Evolutionary conservation across 2,888 invertebrate species (phyloP).

Genomic region (Fragum whitleyi): DNA sequence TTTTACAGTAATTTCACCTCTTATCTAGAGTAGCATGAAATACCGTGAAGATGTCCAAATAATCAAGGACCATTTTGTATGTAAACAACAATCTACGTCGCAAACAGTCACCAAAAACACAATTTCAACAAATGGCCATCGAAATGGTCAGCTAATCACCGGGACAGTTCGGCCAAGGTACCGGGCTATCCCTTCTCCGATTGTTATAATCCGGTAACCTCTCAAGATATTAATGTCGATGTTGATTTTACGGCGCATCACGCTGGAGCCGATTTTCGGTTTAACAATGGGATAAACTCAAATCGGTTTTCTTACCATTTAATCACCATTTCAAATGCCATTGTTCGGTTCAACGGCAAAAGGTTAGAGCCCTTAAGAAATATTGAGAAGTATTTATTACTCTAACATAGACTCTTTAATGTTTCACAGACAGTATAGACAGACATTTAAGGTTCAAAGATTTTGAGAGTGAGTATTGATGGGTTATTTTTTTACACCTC

Average conservation of each 20-base stretch:
- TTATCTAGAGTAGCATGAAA: constrained; percentile 5
- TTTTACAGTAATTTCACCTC: constrained; percentile 7
- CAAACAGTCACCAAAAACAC: constrained; percentile 8
- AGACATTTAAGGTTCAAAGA: too few relatives aligned
- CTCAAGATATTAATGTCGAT: constrained; percentile 16
- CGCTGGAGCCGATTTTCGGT: constrained; percentile 8
- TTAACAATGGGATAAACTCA: constrained; percentile 45
- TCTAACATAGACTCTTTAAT: background rate
- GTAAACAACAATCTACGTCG: constrained; percentile 1
- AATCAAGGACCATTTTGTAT: constrained; percentile 9
- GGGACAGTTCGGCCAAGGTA: constrained; percentile 5
- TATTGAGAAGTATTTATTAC: constrained; percentile 4
- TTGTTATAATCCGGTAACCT: constrained; percentile 8
- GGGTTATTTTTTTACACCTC: too few relatives aligned
- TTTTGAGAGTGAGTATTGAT: too few relatives aligned
- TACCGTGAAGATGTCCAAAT: constrained; percentile 7
- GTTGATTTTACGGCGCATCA: constrained; percentile 15
- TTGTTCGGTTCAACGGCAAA: constrained; percentile 4
- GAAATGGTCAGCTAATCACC: constrained; percentile 8
- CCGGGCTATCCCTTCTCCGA: background rate
- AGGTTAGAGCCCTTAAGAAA: constrained; percentile 8
- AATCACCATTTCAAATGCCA: constrained; percentile 26
- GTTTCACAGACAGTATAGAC: background rate
- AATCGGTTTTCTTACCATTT: constrained; percentile 52
- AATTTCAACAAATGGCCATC: constrained; percentile 10